These are phyloP conservation scores for Leptura quadrifasciata DNA, from an alignment of 2,888 invertebrate species.

Conservation along the genomic window DNA sequence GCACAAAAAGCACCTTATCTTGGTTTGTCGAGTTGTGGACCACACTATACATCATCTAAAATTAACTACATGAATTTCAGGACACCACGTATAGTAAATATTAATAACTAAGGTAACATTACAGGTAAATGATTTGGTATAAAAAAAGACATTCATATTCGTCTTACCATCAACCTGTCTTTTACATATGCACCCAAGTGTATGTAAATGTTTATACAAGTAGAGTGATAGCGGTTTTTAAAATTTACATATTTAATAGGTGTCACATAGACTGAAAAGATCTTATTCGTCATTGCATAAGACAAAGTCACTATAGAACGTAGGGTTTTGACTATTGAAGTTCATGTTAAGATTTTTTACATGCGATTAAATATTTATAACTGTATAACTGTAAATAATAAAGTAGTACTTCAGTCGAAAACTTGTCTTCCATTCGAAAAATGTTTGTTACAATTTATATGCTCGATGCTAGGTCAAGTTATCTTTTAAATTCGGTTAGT, in stretches of 20 bases:
- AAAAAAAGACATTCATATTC: too few relatives aligned
- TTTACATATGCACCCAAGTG: background rate
- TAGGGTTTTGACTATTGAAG: background rate
- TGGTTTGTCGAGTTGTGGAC: too few relatives aligned
- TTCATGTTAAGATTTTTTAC: background rate
- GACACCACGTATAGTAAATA: too few relatives aligned
- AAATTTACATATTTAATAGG: constrained; percentile 30
- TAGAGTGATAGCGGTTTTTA: constrained; percentile 10
- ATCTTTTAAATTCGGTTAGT: background rate
- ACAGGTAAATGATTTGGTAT: too few relatives aligned
- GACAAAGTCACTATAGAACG: background rate
- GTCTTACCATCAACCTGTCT: too few relatives aligned
- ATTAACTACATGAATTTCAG: too few relatives aligned
- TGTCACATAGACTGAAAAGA: background rate
- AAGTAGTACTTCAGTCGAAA: background rate
- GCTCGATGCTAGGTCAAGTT: background rate
- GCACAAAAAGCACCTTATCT: too few relatives aligned
- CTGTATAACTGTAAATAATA: background rate
- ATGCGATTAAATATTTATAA: background rate
- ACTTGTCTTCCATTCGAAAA: constrained; percentile 4
- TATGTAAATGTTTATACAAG: constrained; percentile 16
- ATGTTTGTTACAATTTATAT: background rate
- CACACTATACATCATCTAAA: too few relatives aligned
- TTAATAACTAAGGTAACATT: too few relatives aligned
- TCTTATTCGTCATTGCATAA: background rate